These are phyloP conservation scores for Hirtodrosophila alboralis DNA, from an alignment of 2,888 invertebrate genomes.

Conservation along the genomic window DNA sequence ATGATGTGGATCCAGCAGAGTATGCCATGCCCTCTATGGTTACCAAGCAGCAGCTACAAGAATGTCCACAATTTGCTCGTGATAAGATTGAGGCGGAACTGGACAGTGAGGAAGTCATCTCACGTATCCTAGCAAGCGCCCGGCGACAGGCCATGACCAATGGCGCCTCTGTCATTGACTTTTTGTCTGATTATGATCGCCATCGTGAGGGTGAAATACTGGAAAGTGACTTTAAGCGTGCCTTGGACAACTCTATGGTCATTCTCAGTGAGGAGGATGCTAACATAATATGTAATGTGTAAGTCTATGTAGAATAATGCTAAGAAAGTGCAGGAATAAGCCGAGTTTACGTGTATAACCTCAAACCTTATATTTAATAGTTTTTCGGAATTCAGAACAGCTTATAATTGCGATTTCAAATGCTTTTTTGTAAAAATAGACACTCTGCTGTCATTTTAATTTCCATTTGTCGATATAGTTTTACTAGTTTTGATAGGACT, in stretches of 20 bases:
- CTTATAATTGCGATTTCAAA: no score
- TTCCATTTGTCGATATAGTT: no score
- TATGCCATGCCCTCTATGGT: constrained; percentile 80
- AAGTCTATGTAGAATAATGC: no score
- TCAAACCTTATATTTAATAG: no score
- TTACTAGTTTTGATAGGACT: no score
- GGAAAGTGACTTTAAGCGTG: constrained; percentile 89
- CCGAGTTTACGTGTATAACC: no score
- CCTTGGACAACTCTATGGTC: constrained; percentile 88
- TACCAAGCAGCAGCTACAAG: constrained; percentile 44
- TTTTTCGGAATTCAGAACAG: no score
- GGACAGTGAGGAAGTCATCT: constrained; percentile 85
- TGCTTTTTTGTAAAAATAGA: no score
- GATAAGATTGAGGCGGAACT: constrained; percentile 85
- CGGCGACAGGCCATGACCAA: constrained; percentile 89
- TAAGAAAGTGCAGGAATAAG: no score
- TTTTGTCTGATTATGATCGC: constrained; percentile 88
- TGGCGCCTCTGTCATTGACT: constrained; percentile 87
- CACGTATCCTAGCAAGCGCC: constrained; percentile 89
- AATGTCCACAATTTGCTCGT: constrained; percentile 64
- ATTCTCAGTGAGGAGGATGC: constrained; percentile 88
- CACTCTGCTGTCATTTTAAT: no score
- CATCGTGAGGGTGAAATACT: constrained; percentile 87
- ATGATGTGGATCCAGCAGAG: constrained; percentile 85
- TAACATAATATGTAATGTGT: constrained; percentile 90